Percentiles rank a stretch among this genome's conserved stretches.
Evolutionary conservation across 2,797 vertebrate species (phyloP).

Genomic region (Alauda arvensis): DNA sequence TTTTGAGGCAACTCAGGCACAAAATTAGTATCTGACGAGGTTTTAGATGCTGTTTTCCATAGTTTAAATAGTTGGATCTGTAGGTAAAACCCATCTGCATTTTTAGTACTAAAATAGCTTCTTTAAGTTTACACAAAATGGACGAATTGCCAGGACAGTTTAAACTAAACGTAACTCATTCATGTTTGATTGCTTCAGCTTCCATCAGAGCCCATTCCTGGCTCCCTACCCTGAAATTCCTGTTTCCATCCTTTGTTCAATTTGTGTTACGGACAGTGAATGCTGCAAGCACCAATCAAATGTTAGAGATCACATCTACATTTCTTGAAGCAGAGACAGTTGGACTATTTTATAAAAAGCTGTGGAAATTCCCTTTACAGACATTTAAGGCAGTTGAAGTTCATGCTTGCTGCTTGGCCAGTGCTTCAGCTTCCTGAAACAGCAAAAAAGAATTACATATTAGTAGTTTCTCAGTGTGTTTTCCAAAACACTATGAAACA

Average conservation of each 20-base stretch:
- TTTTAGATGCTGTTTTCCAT: conserved; percentile 9
- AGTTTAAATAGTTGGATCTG: background rate
- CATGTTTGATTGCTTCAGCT: background rate
- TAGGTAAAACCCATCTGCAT: conserved; percentile 11
- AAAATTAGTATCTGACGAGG: background rate
- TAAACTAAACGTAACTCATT: conserved; percentile 13
- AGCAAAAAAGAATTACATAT: background rate
- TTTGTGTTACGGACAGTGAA: conserved; percentile 32
- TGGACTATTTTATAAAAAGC: conserved; percentile 67
- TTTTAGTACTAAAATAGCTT: conserved; percentile 49
- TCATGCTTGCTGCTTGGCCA: conserved; percentile 80
- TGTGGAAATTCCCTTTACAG: conserved; percentile 65
- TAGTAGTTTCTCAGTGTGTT: background rate
- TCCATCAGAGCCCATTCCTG: background rate
- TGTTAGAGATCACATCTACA: conserved; percentile 52
- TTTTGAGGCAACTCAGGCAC: conserved; percentile 57
- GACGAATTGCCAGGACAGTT: conserved; percentile 25
- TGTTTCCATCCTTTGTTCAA: conserved; percentile 39
- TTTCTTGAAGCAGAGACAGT: conserved; percentile 64
- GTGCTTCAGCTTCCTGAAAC: conserved; percentile 90
- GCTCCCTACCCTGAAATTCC: conserved; percentile 32
- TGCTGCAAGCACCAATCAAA: conserved; percentile 61
- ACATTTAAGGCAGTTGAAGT: conserved; percentile 57
- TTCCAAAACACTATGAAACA: background rate
- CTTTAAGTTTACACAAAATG: conserved; percentile 7